These are phyloP conservation scores for Akabosia matsudoensis DNA, from an alignment of 1,140 invertebrate species.

Conservation along the genomic window DNA sequence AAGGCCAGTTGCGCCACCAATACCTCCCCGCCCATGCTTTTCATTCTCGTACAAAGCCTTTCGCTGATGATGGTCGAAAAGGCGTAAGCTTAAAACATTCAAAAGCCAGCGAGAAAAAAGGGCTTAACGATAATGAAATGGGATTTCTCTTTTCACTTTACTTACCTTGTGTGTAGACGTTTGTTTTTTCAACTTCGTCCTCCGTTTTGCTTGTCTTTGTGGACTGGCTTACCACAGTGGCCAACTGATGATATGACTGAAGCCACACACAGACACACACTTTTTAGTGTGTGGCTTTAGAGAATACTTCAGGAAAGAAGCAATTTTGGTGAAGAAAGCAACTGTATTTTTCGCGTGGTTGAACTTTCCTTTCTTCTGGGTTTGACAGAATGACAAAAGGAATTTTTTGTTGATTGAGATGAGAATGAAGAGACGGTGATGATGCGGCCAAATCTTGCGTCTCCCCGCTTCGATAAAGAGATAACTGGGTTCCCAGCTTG, in stretches of 20 bases:
- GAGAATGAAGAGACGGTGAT: neutral
- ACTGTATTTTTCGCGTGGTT: neutral
- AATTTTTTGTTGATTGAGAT: conserved; percentile 11
- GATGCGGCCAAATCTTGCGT: neutral
- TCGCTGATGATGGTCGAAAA: neutral
- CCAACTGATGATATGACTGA: neutral
- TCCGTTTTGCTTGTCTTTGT: neutral
- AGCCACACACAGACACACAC: neutral
- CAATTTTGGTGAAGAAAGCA: neutral
- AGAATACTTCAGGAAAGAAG: neutral
- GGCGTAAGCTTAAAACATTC: neutral
- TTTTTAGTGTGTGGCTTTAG: neutral
- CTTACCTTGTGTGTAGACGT: neutral
- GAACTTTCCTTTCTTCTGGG: neutral
- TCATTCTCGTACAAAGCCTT: too few species aligned
- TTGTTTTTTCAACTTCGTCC: neutral
- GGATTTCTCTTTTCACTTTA: conserved; percentile 12
- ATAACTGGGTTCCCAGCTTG: neutral
- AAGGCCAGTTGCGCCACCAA: neutral
- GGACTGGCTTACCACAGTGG: neutral
- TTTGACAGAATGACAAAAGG: conserved; percentile 16
- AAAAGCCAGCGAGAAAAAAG: neutral
- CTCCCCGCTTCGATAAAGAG: neutral
- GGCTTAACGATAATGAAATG: conserved; percentile 13
- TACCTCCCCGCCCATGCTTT: neutral